phyloP scores from a whole-genome alignment of 1,140 invertebrate genomes.

The Popillia japonica region DNA sequence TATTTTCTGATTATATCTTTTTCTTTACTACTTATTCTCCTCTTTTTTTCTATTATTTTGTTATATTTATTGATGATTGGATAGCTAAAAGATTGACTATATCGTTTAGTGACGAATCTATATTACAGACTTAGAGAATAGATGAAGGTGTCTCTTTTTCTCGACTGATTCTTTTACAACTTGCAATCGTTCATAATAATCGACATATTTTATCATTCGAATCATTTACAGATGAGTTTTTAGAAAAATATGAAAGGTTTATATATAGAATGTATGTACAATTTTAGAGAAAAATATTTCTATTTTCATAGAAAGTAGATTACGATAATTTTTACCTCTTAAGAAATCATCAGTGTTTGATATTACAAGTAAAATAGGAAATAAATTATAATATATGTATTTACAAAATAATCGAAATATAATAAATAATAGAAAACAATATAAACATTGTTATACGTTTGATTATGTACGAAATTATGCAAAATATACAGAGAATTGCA shows the following conservation, averaged over 20 bases:
- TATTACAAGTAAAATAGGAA: background rate
- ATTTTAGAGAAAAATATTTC: background rate
- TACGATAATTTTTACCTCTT: background rate
- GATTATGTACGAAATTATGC: background rate
- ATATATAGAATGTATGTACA: background rate
- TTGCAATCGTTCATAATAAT: no score
- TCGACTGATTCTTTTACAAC: no score
- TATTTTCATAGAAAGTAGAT: constrained; percentile 17
- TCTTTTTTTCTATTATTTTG: no score
- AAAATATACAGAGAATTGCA: background rate
- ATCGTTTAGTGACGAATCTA: background rate
- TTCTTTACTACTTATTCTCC: no score
- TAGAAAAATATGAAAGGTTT: constrained; percentile 23
- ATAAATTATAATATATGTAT: constrained; percentile 11
- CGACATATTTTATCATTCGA: no score
- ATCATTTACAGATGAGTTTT: background rate
- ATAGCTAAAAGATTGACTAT: constrained; percentile 10
- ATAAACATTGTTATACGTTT: background rate
- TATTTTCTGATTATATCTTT: background rate
- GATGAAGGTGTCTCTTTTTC: no score
- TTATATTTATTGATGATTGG: background rate
- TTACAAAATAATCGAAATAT: background rate
- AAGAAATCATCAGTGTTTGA: constrained; percentile 23
- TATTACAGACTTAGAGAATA: no score
- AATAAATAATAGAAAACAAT: constrained; percentile 10